These are phyloP conservation scores for Drosophila rubida DNA, from an alignment of 2,888 invertebrate genomes.

Conservation along the genomic window DNA sequence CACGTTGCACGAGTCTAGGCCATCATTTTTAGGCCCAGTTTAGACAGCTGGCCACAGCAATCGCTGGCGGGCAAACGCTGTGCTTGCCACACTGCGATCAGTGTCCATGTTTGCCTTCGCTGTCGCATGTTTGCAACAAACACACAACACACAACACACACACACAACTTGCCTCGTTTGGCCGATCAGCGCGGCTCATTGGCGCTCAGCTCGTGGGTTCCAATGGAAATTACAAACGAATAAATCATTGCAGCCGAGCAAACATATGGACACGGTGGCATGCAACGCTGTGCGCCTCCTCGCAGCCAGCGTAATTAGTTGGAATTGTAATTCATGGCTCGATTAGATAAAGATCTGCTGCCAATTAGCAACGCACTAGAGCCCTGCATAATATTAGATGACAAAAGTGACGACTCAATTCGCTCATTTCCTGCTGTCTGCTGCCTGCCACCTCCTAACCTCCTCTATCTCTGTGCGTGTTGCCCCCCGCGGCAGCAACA, in stretches of 20 bases:
- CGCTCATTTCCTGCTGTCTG: not conserved
- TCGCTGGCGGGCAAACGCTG: conserved; percentile 43
- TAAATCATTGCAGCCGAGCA: conserved; percentile 66
- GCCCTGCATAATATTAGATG: conserved; percentile 72
- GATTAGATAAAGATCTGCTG: conserved; percentile 81
- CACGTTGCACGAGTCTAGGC: conserved; percentile 46
- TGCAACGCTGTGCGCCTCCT: conserved; percentile 26
- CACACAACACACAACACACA: conserved; percentile 30
- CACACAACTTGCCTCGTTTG: conserved; percentile 16
- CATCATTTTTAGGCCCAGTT: conserved; percentile 75
- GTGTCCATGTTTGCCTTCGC: conserved; percentile 61
- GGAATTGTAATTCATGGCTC: conserved; percentile 80
- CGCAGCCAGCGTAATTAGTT: conserved; percentile 71
- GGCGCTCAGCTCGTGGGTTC: conserved; percentile 73
- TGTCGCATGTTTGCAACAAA: conserved; percentile 73
- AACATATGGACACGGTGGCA: conserved; percentile 13
- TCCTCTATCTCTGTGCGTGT: too few relatives aligned
- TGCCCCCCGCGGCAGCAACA: not conserved
- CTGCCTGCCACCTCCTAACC: not conserved
- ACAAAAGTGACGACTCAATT: conserved; percentile 67
- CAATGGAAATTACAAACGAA: conserved; percentile 77
- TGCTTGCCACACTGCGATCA: not conserved
- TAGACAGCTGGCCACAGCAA: conserved; percentile 56
- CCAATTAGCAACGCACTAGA: conserved; percentile 75
- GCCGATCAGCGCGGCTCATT: conserved; percentile 55